Conservation (phyloP, 1,140 invertebrate species). For the Hycleus cichorii region DNA sequence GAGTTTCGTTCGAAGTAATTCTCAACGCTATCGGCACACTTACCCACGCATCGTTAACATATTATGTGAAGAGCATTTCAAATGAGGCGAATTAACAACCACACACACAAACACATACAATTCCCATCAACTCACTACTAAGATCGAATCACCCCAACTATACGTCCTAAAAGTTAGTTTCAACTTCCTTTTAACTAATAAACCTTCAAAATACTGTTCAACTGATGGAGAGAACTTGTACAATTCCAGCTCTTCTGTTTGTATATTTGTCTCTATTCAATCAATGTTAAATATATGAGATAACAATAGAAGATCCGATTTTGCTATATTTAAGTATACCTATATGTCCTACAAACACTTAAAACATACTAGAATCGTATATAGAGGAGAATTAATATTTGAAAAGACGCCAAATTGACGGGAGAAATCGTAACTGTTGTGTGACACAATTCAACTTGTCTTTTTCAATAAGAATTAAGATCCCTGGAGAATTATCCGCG, state of each 20-base stretch:
- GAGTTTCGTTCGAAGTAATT: conserved; percentile 14
- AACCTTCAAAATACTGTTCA: background rate
- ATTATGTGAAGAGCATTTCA: conserved; percentile 27
- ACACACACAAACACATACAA: background rate
- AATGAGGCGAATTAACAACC: conserved; percentile 22
- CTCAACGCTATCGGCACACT: conserved; percentile 16
- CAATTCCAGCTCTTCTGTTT: background rate
- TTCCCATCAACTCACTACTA: background rate
- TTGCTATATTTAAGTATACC: too few relatives aligned
- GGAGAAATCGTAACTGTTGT: too few relatives aligned
- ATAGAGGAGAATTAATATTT: too few relatives aligned
- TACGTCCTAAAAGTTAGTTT: background rate
- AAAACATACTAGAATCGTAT: too few relatives aligned
- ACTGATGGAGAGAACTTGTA: background rate
- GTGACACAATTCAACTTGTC: too few relatives aligned
- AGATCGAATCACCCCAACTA: background rate
- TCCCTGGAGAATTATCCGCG: too few relatives aligned
- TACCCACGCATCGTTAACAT: conserved; percentile 28
- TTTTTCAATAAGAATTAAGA: too few relatives aligned
- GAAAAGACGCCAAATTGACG: too few relatives aligned
- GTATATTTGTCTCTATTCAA: too few relatives aligned
- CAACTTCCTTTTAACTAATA: background rate
- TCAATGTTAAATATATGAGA: too few relatives aligned
- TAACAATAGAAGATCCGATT: too few relatives aligned
- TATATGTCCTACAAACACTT: too few relatives aligned